phyloP scores from a whole-genome alignment of 2,888 invertebrate species.

The Boloria selene region DNA sequence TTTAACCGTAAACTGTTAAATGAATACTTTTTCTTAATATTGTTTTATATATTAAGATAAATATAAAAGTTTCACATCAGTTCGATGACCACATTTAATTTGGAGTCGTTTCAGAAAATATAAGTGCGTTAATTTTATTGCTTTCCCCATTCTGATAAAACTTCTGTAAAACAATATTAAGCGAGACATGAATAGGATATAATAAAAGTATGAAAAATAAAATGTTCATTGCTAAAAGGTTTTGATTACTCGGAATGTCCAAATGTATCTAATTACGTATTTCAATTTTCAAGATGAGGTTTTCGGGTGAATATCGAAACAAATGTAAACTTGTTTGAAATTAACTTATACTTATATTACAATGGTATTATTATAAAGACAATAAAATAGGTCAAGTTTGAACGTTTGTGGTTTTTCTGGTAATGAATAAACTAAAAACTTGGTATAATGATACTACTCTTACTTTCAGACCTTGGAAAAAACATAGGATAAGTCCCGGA shows the following conservation, averaged over 20 bases:
- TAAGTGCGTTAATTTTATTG: conserved; percentile 14
- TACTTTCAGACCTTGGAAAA: too few species aligned
- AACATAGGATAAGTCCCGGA: too few species aligned
- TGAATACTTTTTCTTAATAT: background rate
- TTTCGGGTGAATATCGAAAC: conserved; percentile 8
- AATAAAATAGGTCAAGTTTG: too few species aligned
- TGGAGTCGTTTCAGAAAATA: background rate
- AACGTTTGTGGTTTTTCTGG: too few species aligned
- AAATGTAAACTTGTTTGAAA: conserved; percentile 6
- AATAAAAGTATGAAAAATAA: conserved; percentile 20
- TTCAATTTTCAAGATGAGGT: conserved; percentile 14
- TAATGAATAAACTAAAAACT: too few species aligned
- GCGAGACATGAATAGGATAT: conserved; percentile 4
- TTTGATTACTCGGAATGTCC: background rate
- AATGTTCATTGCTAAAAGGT: conserved; percentile 13
- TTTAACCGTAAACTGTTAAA: conserved; percentile 4
- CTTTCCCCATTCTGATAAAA: conserved; percentile 39
- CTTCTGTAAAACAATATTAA: conserved; percentile 22
- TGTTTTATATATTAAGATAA: conserved; percentile 3
- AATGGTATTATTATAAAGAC: too few species aligned
- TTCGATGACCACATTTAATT: conserved; percentile 18
- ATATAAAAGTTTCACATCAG: background rate
- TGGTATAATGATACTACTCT: too few species aligned
- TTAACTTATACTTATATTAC: background rate
- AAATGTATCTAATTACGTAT: conserved; percentile 19